Base-by-base conservation (phyloP, 2,888 invertebrate genomes). In the Dendrolimus houi region DNA sequence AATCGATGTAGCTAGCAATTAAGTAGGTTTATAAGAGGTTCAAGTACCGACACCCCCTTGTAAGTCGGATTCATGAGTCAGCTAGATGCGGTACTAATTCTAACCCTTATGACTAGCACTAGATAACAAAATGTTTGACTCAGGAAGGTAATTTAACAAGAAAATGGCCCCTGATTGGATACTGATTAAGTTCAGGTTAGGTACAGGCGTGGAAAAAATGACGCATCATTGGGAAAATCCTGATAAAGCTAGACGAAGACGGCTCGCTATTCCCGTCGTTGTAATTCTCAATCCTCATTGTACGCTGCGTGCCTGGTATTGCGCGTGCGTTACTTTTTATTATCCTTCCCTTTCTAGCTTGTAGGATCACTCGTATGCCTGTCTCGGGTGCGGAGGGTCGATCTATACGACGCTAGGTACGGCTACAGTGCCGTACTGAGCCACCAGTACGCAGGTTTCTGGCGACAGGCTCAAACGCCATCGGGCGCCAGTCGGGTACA, bases 361-460 rank as follows among this genome's bases (percentile, higher is more conserved):
- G 57, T 40, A 60, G 64, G 54, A n/a, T 29, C 29, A 58, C 57
- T n/a, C 55, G 56, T 59, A 59, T 73, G 61, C 81, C 83, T 70
- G 71, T 63, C 68, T 88, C 82, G 54, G 82, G 75, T 87, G 75
- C 77, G 78, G 83, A 86, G 86, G 87, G 87, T 84, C 88, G 89
- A 90, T 90, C 88, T 90, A 89, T 88, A 88, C 82, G 70, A 78
- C 80, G 79, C 83, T 89, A 88, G 87, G 85, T 90, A 89, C 85
- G 81, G 72, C 79, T 84, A 85, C 83, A 77, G 81, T 83, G 81
- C 77, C 74, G 77, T 83, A 83, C 79, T 75, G 71, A 72, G 66
- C 63, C 67, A 74, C 80, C 83, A 88, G 89, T 89, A 87, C 88
- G 88, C 87, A 88, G 88, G 85, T 84, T 86, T 82, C 78, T 80